phyloP scores from a whole-genome alignment of 2,888 invertebrate genomes.

The Chymomyza caudatula region DNA sequence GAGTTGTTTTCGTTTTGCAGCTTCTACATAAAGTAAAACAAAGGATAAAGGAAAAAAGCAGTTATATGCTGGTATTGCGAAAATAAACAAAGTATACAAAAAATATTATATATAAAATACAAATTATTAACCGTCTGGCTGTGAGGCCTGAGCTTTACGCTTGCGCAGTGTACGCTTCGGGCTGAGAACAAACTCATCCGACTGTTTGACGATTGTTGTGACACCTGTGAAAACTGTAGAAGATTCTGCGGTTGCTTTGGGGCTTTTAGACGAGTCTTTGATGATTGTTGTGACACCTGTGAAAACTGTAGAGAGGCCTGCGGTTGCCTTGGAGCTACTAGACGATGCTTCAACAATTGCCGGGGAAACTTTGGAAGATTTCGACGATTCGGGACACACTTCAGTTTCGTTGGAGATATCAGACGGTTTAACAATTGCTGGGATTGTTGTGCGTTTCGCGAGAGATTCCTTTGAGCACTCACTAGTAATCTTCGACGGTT shows the following conservation, averaged over 20 bases:
- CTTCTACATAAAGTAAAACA: constrained; percentile 8
- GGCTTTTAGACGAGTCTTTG: not conserved
- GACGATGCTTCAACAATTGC: too few species aligned
- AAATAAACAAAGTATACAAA: not conserved
- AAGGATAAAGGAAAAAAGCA: not conserved
- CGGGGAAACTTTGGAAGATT: too few species aligned
- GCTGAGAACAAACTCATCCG: not conserved
- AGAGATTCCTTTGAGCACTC: not conserved
- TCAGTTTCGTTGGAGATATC: not conserved
- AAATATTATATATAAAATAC: constrained; percentile 30
- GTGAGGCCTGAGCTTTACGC: constrained; percentile 32
- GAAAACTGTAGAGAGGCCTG: too few species aligned
- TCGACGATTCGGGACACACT: not conserved
- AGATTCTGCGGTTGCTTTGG: not conserved
- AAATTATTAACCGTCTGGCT: constrained; percentile 58
- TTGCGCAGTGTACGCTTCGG: constrained; percentile 22
- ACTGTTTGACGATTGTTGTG: constrained; percentile 12
- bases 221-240: constrained; percentile 59
- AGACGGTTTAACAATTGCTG: not conserved
- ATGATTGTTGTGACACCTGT: not conserved
- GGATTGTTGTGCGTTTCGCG: not conserved
- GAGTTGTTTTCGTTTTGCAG: constrained; percentile 3
- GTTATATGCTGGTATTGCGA: not conserved
- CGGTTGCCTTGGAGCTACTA: too few species aligned
- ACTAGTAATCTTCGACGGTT: too few species aligned